Conservation (phyloP, 1,140 invertebrate species). For the Bursaphelenchus mucronatus region DNA sequence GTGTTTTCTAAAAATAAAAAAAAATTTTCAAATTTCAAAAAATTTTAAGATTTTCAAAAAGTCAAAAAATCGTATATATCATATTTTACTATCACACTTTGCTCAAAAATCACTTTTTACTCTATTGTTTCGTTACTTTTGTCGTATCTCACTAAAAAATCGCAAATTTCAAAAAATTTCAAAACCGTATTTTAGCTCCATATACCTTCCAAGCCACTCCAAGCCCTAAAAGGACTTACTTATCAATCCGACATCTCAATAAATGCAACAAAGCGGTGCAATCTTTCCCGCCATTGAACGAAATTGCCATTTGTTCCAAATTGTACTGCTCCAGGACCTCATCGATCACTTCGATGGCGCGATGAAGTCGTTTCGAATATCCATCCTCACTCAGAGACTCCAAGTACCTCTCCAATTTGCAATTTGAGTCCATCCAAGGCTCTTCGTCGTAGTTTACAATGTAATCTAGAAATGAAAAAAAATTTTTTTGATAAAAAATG, state of each 20-base stretch:
- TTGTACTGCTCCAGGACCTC: constrained; percentile 45
- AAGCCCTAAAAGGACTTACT: constrained; percentile 33
- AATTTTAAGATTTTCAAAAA: too few species aligned
- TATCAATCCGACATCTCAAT: constrained; percentile 30
- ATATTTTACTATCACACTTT: too few species aligned
- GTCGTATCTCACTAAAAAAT: too few species aligned
- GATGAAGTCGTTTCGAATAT: constrained; percentile 25
- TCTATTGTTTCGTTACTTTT: too few species aligned
- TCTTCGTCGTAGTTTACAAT: constrained; percentile 62
- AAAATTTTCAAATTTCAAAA: too few species aligned
- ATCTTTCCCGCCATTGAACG: constrained; percentile 96
- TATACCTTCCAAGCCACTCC: background rate
- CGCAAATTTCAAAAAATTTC: constrained; percentile 14
- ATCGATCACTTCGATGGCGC: constrained; percentile 38
- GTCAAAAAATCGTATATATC: too few species aligned
- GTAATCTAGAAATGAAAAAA: constrained; percentile 59
- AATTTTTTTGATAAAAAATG: too few species aligned
- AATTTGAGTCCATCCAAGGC: constrained; percentile 54
- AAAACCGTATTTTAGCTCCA: constrained; percentile 24
- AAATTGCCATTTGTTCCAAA: constrained; percentile 67
- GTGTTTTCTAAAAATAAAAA: constrained; percentile 16
- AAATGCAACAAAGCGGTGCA: constrained; percentile 65
- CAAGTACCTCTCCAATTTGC: constrained; percentile 47
- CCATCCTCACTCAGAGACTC: constrained; percentile 11
- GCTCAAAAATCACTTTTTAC: too few species aligned